Evolutionary conservation across 2,888 invertebrate genomes (phyloP).

Genomic region (Sphecodes monilicornis): DNA sequence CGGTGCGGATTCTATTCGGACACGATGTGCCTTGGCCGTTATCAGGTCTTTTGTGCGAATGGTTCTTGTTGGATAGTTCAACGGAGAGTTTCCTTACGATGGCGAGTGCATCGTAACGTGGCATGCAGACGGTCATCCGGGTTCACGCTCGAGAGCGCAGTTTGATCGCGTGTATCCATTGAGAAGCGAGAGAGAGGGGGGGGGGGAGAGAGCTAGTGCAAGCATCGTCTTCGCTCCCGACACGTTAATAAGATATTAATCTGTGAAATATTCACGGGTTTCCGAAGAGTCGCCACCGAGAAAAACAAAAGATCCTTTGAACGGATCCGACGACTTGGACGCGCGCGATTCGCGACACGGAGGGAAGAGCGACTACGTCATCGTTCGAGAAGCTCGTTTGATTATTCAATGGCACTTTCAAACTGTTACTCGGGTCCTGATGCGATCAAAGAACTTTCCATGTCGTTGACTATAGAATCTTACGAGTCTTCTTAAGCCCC

Average conservation of each 20-base stretch:
- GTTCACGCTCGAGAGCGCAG: conserved; percentile 67
- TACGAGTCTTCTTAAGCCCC: not conserved
- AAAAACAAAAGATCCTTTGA: not conserved
- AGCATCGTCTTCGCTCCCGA: conserved; percentile 25
- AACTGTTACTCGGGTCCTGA: conserved; percentile 1
- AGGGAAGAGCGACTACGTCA: not conserved
- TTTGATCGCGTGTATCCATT: conserved; percentile 68
- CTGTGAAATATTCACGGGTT: conserved; percentile 38
- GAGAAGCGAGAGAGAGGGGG: conserved; percentile 22
- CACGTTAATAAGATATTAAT: conserved; percentile 43
- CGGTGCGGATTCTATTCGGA: too few species aligned
- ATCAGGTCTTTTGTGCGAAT: conserved; percentile 28
- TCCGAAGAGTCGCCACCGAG: not conserved
- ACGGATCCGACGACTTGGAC: not conserved
- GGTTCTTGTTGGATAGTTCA: not conserved
- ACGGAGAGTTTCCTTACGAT: not conserved
- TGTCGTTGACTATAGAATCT: not conserved
- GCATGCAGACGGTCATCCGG: conserved; percentile 46
- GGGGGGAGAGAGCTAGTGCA: not conserved
- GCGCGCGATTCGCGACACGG: not conserved
- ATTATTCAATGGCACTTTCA: conserved; percentile 18
- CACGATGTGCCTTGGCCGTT: conserved; percentile 53
- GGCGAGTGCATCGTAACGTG: conserved; percentile 36
- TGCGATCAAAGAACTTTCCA: conserved; percentile 3
- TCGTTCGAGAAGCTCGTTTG: not conserved